phyloP scores from a whole-genome alignment of 2,113 vertebrate genomes.

The Pedetes capensis region DNA sequence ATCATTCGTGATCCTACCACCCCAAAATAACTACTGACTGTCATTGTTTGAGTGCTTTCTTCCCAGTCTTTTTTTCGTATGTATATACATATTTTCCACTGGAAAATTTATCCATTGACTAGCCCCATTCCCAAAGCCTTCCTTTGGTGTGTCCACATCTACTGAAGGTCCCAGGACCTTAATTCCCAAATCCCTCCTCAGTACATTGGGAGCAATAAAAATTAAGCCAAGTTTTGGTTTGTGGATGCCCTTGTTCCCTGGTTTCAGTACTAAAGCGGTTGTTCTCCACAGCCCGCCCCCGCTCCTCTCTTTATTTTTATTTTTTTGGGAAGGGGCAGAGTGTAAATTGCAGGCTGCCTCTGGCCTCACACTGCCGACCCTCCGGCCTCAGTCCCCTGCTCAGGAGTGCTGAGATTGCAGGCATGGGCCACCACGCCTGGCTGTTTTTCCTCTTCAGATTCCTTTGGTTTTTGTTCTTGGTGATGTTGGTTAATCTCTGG shows the following conservation, averaged over 20 bases:
- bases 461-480: not conserved
- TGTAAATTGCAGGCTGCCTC: too few relatives aligned
- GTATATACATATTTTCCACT: not conserved
- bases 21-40: too few relatives aligned
- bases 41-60: not conserved
- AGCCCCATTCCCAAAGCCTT: not conserved
- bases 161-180: too few relatives aligned
- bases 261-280: not conserved
- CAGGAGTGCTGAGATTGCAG: too few relatives aligned
- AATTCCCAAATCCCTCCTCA: not conserved
- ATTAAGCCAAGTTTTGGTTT: not conserved
- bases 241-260: not conserved
- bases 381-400: not conserved
- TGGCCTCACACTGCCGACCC: not conserved
- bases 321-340: too few relatives aligned
- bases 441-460: not conserved
- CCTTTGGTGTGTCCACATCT: too few relatives aligned
- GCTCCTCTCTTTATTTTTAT: too few relatives aligned
- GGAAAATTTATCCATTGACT: not conserved
- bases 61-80: not conserved
- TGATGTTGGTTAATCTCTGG: not conserved
- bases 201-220: not conserved
- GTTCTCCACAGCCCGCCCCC: too few relatives aligned
- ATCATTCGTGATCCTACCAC: not conserved
- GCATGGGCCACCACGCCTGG: not conserved